Evolutionary conservation across 2,113 vertebrate genomes (phyloP).

Genomic region (Marcusenius ussheri): DNA sequence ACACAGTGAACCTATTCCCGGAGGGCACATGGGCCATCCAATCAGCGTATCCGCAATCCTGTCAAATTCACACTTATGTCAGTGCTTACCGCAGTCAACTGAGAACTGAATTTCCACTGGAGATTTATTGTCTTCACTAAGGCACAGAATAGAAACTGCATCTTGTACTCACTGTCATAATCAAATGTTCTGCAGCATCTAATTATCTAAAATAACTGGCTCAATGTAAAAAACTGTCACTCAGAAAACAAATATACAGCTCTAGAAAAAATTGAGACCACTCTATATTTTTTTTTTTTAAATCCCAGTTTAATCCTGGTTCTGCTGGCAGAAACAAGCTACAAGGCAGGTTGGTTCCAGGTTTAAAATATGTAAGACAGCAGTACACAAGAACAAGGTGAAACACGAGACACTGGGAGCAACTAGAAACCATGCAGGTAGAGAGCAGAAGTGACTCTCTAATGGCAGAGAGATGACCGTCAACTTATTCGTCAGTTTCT

Average conservation of each 20-base stretch:
- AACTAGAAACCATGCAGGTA: background rate
- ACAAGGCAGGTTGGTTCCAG: background rate
- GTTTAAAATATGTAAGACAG: background rate
- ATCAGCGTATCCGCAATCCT: background rate
- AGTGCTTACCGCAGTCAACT: background rate
- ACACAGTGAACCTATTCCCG: background rate
- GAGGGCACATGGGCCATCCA: background rate
- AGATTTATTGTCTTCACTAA: background rate
- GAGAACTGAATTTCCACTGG: background rate
- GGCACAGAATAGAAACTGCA: background rate
- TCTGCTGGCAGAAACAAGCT: background rate
- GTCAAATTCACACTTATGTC: background rate
- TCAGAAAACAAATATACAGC: background rate
- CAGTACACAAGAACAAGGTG: background rate
- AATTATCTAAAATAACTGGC: background rate
- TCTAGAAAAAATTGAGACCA: background rate
- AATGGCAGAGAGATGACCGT: background rate
- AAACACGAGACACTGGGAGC: background rate
- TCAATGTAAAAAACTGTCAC: background rate
- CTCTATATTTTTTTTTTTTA: background rate
- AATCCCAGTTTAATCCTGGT: background rate
- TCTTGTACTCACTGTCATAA: background rate
- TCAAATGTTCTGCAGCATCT: background rate
- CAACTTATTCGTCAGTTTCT: background rate
- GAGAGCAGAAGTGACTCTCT: background rate